These are phyloP conservation scores for Oncorhynchus kisutch DNA, from an alignment of 2,113 vertebrate genomes.

Conservation along the genomic window DNA sequence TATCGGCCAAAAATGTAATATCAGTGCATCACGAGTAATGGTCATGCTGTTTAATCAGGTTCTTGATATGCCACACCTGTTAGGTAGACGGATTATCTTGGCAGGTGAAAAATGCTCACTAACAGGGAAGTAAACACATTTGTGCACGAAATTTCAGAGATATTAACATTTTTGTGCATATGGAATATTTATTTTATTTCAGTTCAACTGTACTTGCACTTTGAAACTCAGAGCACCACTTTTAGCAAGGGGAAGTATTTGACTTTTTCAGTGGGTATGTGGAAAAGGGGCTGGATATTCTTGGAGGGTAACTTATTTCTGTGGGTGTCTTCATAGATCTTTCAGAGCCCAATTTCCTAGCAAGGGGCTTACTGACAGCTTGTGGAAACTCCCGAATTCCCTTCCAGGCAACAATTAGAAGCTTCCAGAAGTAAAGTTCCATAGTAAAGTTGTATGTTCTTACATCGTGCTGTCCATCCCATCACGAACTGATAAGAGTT, in stretches of 20 bases:
- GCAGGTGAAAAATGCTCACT: no score
- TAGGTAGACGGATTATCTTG: no score
- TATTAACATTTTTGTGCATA: no score
- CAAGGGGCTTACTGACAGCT: slow-evolving; percentile 26
- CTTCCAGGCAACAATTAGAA: slow-evolving; percentile 41
- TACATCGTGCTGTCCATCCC: neutral
- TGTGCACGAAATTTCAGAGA: no score
- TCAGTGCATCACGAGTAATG: no score
- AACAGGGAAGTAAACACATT: no score
- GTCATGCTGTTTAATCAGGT: no score
- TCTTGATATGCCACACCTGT: no score
- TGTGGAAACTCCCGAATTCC: slow-evolving; percentile 24
- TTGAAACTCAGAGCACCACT: neutral
- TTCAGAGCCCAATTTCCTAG: slow-evolving; percentile 20
- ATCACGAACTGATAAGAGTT: neutral
- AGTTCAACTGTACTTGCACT: neutral
- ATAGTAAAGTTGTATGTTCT: neutral
- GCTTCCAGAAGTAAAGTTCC: slow-evolving; percentile 10
- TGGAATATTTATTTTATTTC: no score
- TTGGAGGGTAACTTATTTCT: neutral
- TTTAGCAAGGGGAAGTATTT: neutral
- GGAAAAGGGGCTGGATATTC: neutral
- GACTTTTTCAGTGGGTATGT: neutral
- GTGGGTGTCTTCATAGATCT: slow-evolving; percentile 1
- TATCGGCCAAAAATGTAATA: no score